These are phyloP conservation scores for Albula goreensis DNA, from an alignment of 2,113 vertebrate genomes.

Conservation along the genomic window DNA sequence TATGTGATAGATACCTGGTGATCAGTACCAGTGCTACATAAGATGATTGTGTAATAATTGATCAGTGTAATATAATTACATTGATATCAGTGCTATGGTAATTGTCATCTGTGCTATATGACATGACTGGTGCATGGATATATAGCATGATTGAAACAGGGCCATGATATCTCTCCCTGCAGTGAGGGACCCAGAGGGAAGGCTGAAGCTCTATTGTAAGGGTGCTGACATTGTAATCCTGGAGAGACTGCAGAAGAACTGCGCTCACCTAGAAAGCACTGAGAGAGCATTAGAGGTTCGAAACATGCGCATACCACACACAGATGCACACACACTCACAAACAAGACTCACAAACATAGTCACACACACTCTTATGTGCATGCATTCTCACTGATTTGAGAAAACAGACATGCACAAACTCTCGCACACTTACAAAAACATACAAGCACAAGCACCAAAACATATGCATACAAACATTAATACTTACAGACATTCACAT, in stretches of 20 bases:
- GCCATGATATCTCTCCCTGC: slow-evolving; percentile 28
- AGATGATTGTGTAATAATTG: no score
- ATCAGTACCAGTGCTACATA: no score
- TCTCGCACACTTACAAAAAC: not conserved
- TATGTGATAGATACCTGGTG: no score
- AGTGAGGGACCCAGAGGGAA: slow-evolving; percentile 85
- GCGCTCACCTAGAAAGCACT: slow-evolving; percentile 53
- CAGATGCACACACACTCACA: not conserved
- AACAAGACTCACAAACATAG: not conserved
- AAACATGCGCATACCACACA: not conserved
- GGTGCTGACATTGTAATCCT: slow-evolving; percentile 88
- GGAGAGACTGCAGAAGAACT: slow-evolving; percentile 67
- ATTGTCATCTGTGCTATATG: not conserved
- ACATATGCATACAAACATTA: not conserved
- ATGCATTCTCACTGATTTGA: not conserved
- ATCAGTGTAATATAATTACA: no score
- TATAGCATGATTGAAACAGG: no score
- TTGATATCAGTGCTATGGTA: no score
- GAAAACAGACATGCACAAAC: not conserved
- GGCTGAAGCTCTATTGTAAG: slow-evolving; percentile 87
- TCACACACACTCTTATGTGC: not conserved
- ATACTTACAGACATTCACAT: not conserved
- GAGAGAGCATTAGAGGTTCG: slow-evolving; percentile 80
- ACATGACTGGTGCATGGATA: not conserved
- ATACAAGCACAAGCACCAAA: not conserved